Evolutionary conservation across 2,888 invertebrate species (phyloP).

Genomic region (Seira sanloemensis): DNA sequence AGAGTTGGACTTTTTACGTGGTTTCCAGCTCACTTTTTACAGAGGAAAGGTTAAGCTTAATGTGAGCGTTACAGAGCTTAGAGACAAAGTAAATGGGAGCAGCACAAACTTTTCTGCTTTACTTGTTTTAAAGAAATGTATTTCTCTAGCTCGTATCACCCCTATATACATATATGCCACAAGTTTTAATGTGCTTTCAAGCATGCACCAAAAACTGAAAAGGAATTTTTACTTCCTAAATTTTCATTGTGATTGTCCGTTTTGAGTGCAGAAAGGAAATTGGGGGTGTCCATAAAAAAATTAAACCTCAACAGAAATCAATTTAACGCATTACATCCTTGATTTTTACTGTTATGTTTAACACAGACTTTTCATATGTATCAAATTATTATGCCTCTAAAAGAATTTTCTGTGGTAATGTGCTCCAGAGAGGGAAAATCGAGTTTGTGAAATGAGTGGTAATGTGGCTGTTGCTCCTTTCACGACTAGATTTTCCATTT

Average conservation of each 20-base stretch:
- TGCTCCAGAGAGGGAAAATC: no score
- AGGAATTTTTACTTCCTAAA: background rate
- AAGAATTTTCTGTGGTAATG: no score
- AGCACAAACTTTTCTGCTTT: no score
- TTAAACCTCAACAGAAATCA: constrained; percentile 48
- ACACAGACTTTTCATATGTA: background rate
- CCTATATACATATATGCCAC: no score
- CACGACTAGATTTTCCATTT: background rate
- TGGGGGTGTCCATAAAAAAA: constrained; percentile 31
- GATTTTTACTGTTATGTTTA: background rate
- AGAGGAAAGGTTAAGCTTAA: background rate
- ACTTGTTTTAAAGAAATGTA: background rate
- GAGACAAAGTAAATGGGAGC: background rate
- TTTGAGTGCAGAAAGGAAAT: background rate
- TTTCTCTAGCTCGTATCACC: no score
- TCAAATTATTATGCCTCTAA: no score
- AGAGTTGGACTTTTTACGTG: no score
- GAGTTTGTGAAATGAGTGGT: background rate
- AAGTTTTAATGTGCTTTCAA: background rate
- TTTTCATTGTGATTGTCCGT: background rate
- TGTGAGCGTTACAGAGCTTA: background rate
- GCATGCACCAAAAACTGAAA: background rate
- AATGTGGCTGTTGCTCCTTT: constrained; percentile 28
- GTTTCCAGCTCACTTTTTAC: background rate
- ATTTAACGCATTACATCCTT: constrained; percentile 46